Conservation (phyloP, 2,888 invertebrate genomes). For the Callinectes sapidus region DNA sequence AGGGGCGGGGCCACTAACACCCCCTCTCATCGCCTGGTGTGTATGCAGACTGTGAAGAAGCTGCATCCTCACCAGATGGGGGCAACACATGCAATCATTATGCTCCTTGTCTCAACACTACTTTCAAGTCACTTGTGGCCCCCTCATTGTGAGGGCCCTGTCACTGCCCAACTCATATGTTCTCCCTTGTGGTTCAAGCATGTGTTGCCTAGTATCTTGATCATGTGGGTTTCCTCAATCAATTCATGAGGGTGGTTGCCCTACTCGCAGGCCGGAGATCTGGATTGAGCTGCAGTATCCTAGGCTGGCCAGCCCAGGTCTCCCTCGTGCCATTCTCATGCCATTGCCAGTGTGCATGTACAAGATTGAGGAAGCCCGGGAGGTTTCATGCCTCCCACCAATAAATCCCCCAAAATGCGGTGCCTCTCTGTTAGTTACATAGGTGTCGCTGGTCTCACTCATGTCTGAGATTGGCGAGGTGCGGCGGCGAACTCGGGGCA, state of each 20-base stretch:
- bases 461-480: conserved; percentile 70
- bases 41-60: conserved; percentile 64
- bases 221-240: conserved; percentile 69
- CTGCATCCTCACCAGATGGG: conserved; percentile 70
- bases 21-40: conserved; percentile 69
- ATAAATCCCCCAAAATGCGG: conserved; percentile 71
- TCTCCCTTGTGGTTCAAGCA: conserved; percentile 52
- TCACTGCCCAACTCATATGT: conserved; percentile 13
- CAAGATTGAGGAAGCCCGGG: conserved; percentile 62
- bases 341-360: conserved; percentile 57
- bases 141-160: background rate
- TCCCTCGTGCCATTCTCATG: conserved; percentile 63
- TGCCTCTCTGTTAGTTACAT: conserved; percentile 71
- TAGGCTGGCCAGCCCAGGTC: conserved; percentile 59
- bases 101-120: conserved; percentile 34
- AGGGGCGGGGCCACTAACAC: conserved; percentile 67
- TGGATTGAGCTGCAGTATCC: conserved; percentile 47
- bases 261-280: conserved; percentile 55
- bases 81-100: conserved; percentile 63
- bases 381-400: conserved; percentile 55
- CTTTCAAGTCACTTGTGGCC: background rate
- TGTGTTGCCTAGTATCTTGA: conserved; percentile 67
- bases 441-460: conserved; percentile 70
- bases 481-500: conserved; percentile 65
- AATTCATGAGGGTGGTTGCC: conserved; percentile 66